These are phyloP conservation scores for Lepidostoma basale DNA, from an alignment of 1,140 invertebrate genomes.

Conservation along the genomic window DNA sequence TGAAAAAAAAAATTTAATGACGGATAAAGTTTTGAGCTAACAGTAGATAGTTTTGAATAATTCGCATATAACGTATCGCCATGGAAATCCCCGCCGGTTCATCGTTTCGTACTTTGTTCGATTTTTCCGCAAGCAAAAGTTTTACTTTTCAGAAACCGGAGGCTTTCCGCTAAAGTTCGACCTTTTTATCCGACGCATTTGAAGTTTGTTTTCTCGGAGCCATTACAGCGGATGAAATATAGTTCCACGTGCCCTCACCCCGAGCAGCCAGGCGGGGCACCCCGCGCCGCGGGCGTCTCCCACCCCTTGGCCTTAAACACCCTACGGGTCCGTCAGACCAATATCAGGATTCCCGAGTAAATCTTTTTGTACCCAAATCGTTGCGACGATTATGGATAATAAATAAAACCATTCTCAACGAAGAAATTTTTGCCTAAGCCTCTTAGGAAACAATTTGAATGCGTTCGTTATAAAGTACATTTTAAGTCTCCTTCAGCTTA, in stretches of 20 bases:
- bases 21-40: too few relatives aligned
- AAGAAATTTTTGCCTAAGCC: background rate
- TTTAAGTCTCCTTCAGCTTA: background rate
- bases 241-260: background rate
- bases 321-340: too few relatives aligned
- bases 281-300: too few relatives aligned
- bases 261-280: too few relatives aligned
- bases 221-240: background rate
- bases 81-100: background rate
- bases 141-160: background rate
- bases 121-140: too few relatives aligned
- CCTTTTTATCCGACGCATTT: background rate
- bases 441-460: conserved; percentile 9
- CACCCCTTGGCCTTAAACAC: too few relatives aligned
- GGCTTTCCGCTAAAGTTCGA: background rate
- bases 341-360: background rate
- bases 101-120: background rate
- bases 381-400: conserved; percentile 15
- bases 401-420: background rate
- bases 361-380: conserved; percentile 5
- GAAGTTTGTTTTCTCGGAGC: background rate
- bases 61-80: background rate
- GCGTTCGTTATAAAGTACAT: background rate
- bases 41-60: too few relatives aligned
- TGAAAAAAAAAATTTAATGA: too few relatives aligned